phyloP scores from a whole-genome alignment of 2,888 invertebrate species.

The Nesidiocoris tenuis region DNA sequence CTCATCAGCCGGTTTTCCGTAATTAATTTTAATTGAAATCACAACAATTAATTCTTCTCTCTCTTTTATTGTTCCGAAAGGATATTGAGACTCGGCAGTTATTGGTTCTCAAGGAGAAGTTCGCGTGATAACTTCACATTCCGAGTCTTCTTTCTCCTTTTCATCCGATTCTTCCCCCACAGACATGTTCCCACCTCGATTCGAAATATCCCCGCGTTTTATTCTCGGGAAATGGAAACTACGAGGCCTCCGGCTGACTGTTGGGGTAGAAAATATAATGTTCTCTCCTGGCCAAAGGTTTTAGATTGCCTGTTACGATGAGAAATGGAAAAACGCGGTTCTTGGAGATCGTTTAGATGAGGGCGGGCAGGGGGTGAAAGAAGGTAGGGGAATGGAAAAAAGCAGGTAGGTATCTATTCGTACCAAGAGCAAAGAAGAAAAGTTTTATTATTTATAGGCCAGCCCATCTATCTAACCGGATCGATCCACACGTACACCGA shows the following conservation, averaged over 20 bases:
- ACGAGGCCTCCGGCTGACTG: neutral
- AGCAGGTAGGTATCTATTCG: slow-evolving; percentile 23
- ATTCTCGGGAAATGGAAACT: slow-evolving; percentile 15
- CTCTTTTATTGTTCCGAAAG: slow-evolving; percentile 25
- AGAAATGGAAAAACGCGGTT: slow-evolving; percentile 8
- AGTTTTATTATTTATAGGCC: slow-evolving; percentile 35
- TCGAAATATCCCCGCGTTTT: neutral
- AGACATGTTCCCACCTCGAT: neutral
- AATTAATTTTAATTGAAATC: slow-evolving; percentile 42
- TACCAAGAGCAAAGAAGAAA: slow-evolving; percentile 30
- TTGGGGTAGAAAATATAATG: slow-evolving; percentile 35
- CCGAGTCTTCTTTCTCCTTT: slow-evolving; percentile 8
- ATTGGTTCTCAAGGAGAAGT: slow-evolving; percentile 36
- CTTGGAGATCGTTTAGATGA: no score
- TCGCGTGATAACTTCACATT: slow-evolving; percentile 41
- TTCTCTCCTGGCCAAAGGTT: slow-evolving; percentile 12
- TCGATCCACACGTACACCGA: neutral
- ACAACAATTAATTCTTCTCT: slow-evolving; percentile 36
- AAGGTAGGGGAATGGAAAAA: slow-evolving; percentile 15
- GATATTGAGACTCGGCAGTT: slow-evolving; percentile 31
- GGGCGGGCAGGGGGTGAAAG: neutral
- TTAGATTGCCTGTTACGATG: slow-evolving; percentile 35
- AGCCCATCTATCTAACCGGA: neutral
- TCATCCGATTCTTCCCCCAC: slow-evolving; percentile 1
- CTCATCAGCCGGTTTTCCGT: neutral